Conservation (phyloP, 2,888 invertebrate genomes). For the Harmothoe impar region DNA sequence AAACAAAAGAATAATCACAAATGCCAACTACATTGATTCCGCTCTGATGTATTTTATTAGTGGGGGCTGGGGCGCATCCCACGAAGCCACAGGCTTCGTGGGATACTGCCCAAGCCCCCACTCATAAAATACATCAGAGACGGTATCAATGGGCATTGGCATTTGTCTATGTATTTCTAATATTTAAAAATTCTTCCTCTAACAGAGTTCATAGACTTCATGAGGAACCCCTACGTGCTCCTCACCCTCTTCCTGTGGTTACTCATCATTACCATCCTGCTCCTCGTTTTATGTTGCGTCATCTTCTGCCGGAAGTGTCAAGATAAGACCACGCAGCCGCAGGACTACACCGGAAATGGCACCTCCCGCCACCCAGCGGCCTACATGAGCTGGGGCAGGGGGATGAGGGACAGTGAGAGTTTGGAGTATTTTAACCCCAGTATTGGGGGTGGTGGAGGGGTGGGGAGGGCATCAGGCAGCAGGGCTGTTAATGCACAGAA, state of each 20-base stretch:
- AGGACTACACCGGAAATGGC: not conserved
- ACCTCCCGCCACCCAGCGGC: not conserved
- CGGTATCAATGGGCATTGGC: too few species aligned
- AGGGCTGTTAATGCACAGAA: too few species aligned
- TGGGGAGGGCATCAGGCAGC: constrained; percentile 17
- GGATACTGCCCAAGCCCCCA: too few species aligned
- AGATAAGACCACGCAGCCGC: not conserved
- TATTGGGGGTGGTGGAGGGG: not conserved
- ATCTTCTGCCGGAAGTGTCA: constrained; percentile 45
- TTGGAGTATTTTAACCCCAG: constrained; percentile 31
- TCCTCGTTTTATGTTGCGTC: not conserved
- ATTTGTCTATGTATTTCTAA: too few species aligned
- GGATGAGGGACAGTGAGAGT: not conserved
- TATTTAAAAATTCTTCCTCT: too few species aligned
- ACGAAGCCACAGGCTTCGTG: too few species aligned
- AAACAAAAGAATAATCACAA: too few species aligned
- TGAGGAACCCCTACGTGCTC: not conserved
- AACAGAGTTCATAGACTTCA: not conserved
- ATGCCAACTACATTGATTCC: too few species aligned
- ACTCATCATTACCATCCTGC: constrained; percentile 19
- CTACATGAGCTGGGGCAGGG: constrained; percentile 29
- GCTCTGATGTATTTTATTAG: too few species aligned
- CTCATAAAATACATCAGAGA: too few species aligned
- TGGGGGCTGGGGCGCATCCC: too few species aligned
- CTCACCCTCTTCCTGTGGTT: constrained; percentile 50